Evolutionary conservation across 2,888 invertebrate genomes (phyloP).

Genomic region (Drosophila leonis): DNA sequence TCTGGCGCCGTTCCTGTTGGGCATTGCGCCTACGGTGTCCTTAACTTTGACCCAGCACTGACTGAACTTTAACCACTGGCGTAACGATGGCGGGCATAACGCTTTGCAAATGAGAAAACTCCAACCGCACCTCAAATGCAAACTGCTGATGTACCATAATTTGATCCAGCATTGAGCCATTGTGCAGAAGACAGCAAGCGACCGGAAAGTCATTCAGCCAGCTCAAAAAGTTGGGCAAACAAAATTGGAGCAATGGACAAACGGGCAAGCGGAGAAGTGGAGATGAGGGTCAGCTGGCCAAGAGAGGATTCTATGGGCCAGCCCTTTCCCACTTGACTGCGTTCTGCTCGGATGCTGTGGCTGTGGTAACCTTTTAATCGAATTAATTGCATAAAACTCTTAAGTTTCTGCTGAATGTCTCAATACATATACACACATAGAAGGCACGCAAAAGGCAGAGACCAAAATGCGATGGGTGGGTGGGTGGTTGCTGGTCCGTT

Average conservation of each 20-base stretch:
- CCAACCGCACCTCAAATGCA: conserved; percentile 31
- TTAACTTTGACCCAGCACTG: conserved; percentile 20
- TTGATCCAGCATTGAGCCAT: conserved; percentile 49
- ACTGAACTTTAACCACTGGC: conserved; percentile 62
- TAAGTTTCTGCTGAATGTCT: conserved; percentile 40
- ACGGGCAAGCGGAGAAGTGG: neutral
- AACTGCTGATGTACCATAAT: conserved; percentile 56
- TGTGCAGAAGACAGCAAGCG: conserved; percentile 24
- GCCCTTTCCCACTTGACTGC: conserved; percentile 9
- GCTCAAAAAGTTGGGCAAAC: conserved; percentile 29
- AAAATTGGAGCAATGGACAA: neutral
- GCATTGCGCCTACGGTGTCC: neutral
- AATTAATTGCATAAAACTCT: conserved; percentile 69
- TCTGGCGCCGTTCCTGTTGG: neutral
- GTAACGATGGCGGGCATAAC: conserved; percentile 11
- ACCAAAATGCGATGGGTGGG: conserved; percentile 1
- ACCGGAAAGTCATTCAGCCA: conserved; percentile 34
- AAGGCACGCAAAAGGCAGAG: conserved; percentile 4
- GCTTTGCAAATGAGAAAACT: conserved; percentile 43
- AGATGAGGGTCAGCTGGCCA: neutral
- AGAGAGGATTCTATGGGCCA: neutral
- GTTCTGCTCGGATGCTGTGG: conserved; percentile 24
- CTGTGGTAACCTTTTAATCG: conserved; percentile 63
- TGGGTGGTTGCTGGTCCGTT: too few relatives aligned
- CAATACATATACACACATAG: conserved; percentile 14